Evolutionary conservation across 1,140 invertebrate species (phyloP).

Genomic region (Manduca sexta): DNA sequence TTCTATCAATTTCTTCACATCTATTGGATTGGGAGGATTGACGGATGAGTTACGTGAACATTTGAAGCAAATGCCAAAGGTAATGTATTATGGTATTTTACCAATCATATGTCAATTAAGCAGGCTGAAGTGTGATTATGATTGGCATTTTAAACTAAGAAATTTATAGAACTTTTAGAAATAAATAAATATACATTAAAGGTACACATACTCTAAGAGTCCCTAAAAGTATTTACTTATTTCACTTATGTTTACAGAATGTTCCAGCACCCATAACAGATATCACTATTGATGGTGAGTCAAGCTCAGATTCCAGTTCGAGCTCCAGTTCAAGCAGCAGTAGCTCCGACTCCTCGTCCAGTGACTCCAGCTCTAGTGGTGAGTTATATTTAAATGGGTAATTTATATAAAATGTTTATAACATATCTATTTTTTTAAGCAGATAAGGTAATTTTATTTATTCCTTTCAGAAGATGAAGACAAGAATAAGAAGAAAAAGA

Average conservation of each 20-base stretch:
- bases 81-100: too few relatives aligned
- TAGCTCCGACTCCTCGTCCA: conserved; percentile 35
- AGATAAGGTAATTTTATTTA: conserved; percentile 3
- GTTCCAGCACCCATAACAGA: conserved; percentile 46
- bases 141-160: too few relatives aligned
- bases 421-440: too few relatives aligned
- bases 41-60: conserved; percentile 95
- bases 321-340: conserved; percentile 26
- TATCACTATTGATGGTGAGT: conserved; percentile 50
- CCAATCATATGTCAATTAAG: too few relatives aligned
- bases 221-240: too few relatives aligned
- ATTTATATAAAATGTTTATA: too few relatives aligned
- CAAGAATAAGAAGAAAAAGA: conserved; percentile 45
- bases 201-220: too few relatives aligned
- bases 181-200: too few relatives aligned
- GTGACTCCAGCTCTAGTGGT: conserved; percentile 56
- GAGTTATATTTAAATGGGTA: conserved; percentile 21
- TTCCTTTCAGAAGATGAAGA: conserved; percentile 44
- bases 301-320: conserved; percentile 47
- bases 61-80: conserved; percentile 88
- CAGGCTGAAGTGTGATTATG: too few relatives aligned
- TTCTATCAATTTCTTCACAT: conserved; percentile 99
- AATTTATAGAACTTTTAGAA: too few relatives aligned
- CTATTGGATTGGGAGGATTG: conserved; percentile 96
- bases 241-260: conserved; percentile 33